Base-by-base conservation (phyloP, 2,113 vertebrate species). In the Oceanites oceanicus region DNA sequence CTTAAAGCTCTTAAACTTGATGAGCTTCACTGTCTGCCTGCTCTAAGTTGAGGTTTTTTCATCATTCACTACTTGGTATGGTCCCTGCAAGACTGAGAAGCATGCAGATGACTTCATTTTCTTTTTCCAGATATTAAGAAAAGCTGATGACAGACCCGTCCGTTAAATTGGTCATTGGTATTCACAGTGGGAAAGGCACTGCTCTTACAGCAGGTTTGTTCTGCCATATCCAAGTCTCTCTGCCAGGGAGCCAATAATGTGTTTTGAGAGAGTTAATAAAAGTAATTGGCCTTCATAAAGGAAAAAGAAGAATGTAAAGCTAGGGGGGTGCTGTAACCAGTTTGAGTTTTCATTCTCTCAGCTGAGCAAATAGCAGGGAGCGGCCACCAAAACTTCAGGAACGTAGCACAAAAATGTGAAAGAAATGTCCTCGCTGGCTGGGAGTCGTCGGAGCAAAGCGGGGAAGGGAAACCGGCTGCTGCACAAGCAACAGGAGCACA, bases 251-350 rank as follows among this genome's bases (percentile, higher is more conserved):
- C 26, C 3, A 30, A 55, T 79, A 67, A 82, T 15, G 42, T 65
- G 59, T 36, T 47, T 58, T 40, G 49, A 85, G 92, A 84, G 71
- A 89, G 67, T 81, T 95, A 94, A 86, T 95, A 81, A 56, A 94
- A 94, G 84, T 23, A 73, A 85, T 55, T 91, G 9, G 68, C 21
- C 21, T 92, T 73, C 88, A 86, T 74, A 95, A 82, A 92, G 45
- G 50, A 55, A 74, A 93, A 83, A 38, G 8, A 67, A 63, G 26
- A 82, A 25, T 67, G 44, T 19, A 30, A 82, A 7, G 22, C 11
- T 20, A 32, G 5, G 44, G 30, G 30, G 42, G 36, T 94, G 65
- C 36, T 63, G 65, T 45, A 66, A 88, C 21, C 7, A 12, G 52
- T 4, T 34, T 22, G 61, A 12, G n/a, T 44, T 83, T 89, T 79